These are phyloP conservation scores for Sylvietta virens DNA, from an alignment of 2,113 vertebrate species.

Conservation along the genomic window DNA sequence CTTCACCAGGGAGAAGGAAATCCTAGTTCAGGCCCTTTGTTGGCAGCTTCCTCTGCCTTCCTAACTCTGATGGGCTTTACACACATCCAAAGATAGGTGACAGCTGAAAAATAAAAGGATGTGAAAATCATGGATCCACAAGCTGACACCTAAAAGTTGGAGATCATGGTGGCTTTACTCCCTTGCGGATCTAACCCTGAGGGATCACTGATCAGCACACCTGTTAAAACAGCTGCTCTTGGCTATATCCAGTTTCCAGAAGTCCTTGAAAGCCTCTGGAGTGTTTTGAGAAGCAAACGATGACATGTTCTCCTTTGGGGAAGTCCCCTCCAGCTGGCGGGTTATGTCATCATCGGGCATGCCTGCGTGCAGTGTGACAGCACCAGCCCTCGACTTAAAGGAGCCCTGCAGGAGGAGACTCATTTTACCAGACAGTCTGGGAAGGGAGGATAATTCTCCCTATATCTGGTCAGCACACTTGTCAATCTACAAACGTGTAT, in stretches of 20 bases:
- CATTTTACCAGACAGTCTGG: neutral
- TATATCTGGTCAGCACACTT: neutral
- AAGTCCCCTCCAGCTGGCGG: constrained; percentile 12
- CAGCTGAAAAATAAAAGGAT: neutral
- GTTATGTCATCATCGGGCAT: neutral
- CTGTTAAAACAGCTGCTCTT: constrained; percentile 31
- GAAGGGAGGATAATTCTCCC: neutral
- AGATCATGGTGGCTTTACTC: neutral
- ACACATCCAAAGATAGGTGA: neutral
- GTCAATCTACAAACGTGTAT: neutral
- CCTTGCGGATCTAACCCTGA: neutral
- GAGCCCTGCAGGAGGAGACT: neutral
- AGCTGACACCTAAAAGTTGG: neutral
- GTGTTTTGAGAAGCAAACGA: neutral
- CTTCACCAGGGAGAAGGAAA: neutral
- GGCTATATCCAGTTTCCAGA: constrained; percentile 37
- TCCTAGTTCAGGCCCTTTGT: neutral
- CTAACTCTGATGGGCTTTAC: neutral
- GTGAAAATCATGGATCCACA: neutral
- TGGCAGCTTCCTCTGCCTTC: neutral
- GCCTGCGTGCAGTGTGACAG: neutral
- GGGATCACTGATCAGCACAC: neutral
- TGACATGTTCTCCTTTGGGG: neutral
- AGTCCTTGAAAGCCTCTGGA: constrained; percentile 21
- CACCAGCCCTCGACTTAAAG: neutral